Evolutionary conservation across 53 echinoderm and acorn worm genomes (phyloP).

Genomic region (Echinarachnius parma): DNA sequence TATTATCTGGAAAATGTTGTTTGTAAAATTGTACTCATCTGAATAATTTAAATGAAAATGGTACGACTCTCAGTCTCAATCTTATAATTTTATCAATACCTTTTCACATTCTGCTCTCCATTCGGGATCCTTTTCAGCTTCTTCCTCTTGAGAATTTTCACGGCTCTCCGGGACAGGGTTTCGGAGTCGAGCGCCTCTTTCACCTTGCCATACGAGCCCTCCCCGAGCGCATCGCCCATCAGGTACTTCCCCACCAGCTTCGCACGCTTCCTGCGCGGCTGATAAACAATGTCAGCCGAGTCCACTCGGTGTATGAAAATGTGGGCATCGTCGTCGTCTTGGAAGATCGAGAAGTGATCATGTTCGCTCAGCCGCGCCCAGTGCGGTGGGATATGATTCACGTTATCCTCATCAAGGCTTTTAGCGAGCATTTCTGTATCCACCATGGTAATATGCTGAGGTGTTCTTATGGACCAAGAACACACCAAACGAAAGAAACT

Average conservation of each 20-base stretch:
- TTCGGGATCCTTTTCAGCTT: conserved; percentile 90
- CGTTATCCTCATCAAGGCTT: conserved; percentile 59
- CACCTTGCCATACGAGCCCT: conserved; percentile 97
- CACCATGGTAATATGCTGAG: conserved; percentile 73
- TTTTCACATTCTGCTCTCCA: conserved; percentile 97
- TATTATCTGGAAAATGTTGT: no score
- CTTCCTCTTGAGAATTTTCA: conserved; percentile 97
- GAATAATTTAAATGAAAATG: no score
- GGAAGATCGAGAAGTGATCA: conserved; percentile 70
- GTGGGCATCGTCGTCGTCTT: conserved; percentile 75
- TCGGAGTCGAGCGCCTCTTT: conserved; percentile 98
- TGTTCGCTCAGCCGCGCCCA: conserved; percentile 74
- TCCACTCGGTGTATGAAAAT: conserved; percentile 92
- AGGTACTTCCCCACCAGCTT: conserved; percentile 98
- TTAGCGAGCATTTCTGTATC: conserved; percentile 84
- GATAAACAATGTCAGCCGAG: conserved; percentile 96
- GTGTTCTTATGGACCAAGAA: conserved; percentile 48
- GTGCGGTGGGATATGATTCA: conserved; percentile 60
- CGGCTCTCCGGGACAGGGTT: conserved; percentile 86
- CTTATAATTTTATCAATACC: no score
- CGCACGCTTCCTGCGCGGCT: conserved; percentile 84
- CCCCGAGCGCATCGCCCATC: conserved; percentile 88
- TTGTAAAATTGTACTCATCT: no score
- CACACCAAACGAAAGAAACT: conserved; percentile 38
- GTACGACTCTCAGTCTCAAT: no score